Evolutionary conservation across 2,888 invertebrate genomes (phyloP).

Genomic region (Lithophane ornitopus): DNA sequence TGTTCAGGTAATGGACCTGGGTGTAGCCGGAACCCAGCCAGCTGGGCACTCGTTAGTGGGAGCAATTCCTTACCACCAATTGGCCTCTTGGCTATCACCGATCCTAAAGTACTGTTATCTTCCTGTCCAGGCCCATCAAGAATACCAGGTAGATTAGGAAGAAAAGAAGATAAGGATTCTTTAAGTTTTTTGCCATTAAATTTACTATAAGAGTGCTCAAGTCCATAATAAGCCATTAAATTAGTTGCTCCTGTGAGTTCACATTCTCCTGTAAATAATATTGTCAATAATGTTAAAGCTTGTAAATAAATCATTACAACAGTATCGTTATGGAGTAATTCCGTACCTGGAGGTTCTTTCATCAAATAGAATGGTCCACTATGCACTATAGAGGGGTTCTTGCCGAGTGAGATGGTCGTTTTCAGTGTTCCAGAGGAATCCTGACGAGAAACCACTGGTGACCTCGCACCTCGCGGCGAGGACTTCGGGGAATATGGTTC

Average conservation of each 20-base stretch:
- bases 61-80: conserved; percentile 96
- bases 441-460: conserved; percentile 98
- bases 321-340: background rate
- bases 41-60: conserved; percentile 96
- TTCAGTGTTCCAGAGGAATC: conserved; percentile 99
- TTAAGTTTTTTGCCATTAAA: conserved; percentile 99
- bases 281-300: conserved; percentile 34
- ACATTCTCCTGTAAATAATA: conserved; percentile 93
- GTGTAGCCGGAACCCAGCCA: conserved; percentile 98
- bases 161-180: conserved; percentile 98
- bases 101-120: conserved; percentile 96
- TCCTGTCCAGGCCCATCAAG: conserved; percentile 97
- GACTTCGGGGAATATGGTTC: conserved; percentile 98
- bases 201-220: conserved; percentile 99
- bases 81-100: conserved; percentile 98
- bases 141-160: conserved; percentile 98
- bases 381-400: conserved; percentile 99
- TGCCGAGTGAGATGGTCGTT: conserved; percentile 99
- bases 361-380: conserved; percentile 99
- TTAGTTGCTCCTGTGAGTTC: conserved; percentile 99
- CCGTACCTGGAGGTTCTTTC: conserved; percentile 97
- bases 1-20: conserved; percentile 99
- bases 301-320: conserved; percentile 54
- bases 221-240: conserved; percentile 98
- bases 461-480: conserved; percentile 97